These are phyloP conservation scores for Anthrax anthrax DNA, from an alignment of 2,888 invertebrate genomes.

Conservation along the genomic window DNA sequence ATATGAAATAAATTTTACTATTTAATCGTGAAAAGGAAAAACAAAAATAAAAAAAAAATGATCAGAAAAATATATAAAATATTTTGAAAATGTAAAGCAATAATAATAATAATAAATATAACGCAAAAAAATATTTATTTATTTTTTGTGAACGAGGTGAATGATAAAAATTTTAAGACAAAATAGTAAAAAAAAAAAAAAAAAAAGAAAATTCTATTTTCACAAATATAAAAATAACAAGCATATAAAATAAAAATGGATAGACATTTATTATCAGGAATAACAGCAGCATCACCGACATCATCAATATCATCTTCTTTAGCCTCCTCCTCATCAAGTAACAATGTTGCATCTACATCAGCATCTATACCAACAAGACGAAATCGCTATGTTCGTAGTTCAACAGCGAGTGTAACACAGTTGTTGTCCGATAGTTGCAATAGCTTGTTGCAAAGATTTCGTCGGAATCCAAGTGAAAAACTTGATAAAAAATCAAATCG, in stretches of 20 bases:
- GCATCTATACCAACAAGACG: slow-evolving; percentile 34
- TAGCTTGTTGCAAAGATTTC: slow-evolving; percentile 65
- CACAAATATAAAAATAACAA: too few relatives aligned
- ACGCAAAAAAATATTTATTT: too few relatives aligned
- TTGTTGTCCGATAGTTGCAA: slow-evolving; percentile 76
- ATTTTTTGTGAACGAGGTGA: too few relatives aligned
- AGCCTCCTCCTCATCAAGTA: slow-evolving; percentile 6
- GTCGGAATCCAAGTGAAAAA: slow-evolving; percentile 63
- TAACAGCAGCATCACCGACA: slow-evolving; percentile 9
- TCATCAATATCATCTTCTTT: slow-evolving; percentile 3
- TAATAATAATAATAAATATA: not conserved
- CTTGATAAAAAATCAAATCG: slow-evolving; percentile 32
- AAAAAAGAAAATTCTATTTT: not conserved
- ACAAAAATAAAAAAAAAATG: too few relatives aligned
- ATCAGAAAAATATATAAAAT: not conserved
- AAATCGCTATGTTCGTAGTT: slow-evolving; percentile 59
- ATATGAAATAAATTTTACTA: too few relatives aligned
- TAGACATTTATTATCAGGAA: slow-evolving; percentile 4
- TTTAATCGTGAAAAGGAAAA: too few relatives aligned
- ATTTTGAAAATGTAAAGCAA: not conserved
- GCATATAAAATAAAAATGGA: not conserved
- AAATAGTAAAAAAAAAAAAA: not conserved
- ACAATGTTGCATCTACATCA: slow-evolving; percentile 4
- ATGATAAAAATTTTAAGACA: too few relatives aligned
- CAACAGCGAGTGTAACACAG: slow-evolving; percentile 72